Conservation (phyloP, 2,113 vertebrate genomes). For the Hemiprocne comata region DNA sequence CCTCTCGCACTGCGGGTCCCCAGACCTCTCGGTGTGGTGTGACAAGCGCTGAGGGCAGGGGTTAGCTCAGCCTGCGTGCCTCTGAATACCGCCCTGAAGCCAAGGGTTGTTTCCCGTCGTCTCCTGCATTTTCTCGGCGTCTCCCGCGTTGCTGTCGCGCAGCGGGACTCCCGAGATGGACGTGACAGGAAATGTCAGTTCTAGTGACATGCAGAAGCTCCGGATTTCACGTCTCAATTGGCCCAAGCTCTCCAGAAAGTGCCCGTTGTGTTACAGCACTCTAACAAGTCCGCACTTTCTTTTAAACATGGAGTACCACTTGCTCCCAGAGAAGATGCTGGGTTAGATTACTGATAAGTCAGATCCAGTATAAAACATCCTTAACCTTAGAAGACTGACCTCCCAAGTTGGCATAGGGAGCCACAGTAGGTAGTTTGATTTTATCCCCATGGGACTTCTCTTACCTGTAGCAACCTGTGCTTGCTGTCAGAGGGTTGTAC, state of each 20-base stretch:
- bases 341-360: background rate
- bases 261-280: background rate
- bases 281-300: background rate
- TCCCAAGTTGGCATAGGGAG: background rate
- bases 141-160: too few species aligned
- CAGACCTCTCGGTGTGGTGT: rapidly evolving
- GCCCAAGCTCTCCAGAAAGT: background rate
- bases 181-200: background rate
- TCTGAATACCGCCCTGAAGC: rapidly evolving
- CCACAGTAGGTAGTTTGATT: background rate
- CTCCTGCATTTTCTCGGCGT: too few species aligned
- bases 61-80: background rate
- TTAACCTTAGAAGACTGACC: background rate
- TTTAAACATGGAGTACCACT: background rate
- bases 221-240: background rate
- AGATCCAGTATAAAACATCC: too few species aligned
- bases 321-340: background rate
- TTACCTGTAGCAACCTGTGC: background rate
- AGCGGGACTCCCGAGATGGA: background rate
- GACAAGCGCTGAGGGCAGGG: rapidly evolving
- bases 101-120: background rate
- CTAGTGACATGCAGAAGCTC: background rate
- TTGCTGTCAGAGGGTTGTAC: rapidly evolving
- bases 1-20: rapidly evolving
- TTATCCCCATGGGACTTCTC: background rate